A percentile compares a stretch with the other conserved stretches of the same genome.
phyloP scores from a whole-genome alignment of 2,888 invertebrate species.

The Gibbula magus region DNA sequence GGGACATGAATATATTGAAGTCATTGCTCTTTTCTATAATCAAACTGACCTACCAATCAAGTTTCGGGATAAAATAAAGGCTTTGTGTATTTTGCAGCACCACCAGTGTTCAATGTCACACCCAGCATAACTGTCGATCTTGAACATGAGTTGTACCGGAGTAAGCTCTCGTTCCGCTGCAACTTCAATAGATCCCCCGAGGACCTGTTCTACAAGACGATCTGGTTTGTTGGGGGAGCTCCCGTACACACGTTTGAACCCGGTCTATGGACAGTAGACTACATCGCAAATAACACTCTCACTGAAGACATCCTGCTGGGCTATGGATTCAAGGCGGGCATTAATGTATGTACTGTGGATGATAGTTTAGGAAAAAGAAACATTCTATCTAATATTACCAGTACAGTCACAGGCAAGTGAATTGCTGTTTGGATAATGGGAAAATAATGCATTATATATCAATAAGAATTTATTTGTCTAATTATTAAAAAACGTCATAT shows the following conservation, averaged over 20 bases:
- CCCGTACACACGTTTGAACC: not conserved
- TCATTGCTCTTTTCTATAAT: too few species aligned
- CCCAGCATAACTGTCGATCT: not conserved
- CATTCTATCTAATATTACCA: too few species aligned
- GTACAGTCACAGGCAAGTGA: too few species aligned
- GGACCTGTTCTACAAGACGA: not conserved
- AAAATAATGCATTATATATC: too few species aligned
- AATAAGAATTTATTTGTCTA: too few species aligned
- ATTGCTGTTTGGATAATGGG: not conserved
- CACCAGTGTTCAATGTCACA: not conserved
- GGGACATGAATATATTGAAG: too few species aligned
- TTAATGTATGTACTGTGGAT: not conserved
- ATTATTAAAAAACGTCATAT: too few species aligned
- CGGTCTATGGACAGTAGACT: not conserved
- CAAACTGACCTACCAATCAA: too few species aligned
- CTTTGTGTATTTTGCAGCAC: not conserved
- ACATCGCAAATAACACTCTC: not conserved
- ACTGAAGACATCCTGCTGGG: not conserved
- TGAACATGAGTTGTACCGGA: not conserved
- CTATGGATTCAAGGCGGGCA: not conserved
- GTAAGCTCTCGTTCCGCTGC: not conserved
- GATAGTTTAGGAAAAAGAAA: too few species aligned
- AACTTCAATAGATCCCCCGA: not conserved
- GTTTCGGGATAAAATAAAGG: too few species aligned
- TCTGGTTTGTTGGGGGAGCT: not conserved